A percentile compares a stretch with the other conserved stretches of the same genome.
Conservation (phyloP, 2,113 vertebrate species). For the Eolophus roseicapilla region DNA sequence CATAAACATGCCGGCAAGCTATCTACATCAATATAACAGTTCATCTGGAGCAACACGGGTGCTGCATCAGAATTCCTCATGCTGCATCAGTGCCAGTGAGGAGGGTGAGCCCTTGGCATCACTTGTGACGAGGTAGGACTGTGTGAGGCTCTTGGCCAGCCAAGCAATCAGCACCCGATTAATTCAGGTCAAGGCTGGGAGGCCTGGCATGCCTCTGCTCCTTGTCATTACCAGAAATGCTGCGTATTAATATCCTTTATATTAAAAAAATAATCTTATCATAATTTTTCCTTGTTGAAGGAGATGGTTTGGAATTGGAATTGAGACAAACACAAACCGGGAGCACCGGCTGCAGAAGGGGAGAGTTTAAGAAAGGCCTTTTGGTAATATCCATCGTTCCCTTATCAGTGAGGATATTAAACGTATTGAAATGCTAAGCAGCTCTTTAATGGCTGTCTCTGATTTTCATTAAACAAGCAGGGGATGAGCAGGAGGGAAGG, state of each 20-base stretch:
- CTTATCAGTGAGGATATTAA: slow-evolving; percentile 63
- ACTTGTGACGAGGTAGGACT: fast-evolving
- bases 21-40: fast-evolving
- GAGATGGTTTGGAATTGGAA: slow-evolving; percentile 22
- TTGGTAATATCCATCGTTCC: slow-evolving; percentile 41
- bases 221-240: slow-evolving; percentile 33
- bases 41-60: neutral
- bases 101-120: neutral
- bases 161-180: neutral
- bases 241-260: slow-evolving; percentile 27
- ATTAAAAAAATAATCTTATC: slow-evolving; percentile 34
- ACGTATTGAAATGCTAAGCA: slow-evolving; percentile 66
- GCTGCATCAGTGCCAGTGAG: neutral
- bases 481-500: slow-evolving; percentile 38
- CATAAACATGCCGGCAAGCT: neutral
- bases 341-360: neutral
- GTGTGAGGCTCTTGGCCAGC: neutral
- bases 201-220: neutral
- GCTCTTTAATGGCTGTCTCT: slow-evolving; percentile 60
- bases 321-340: slow-evolving; percentile 30
- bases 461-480: slow-evolving; percentile 56
- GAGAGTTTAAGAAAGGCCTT: slow-evolving; percentile 36
- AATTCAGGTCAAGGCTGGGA: slow-evolving; percentile 30
- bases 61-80: neutral
- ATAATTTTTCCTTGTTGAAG: slow-evolving; percentile 35